These are phyloP conservation scores for Montipora capricornis DNA, from an alignment of 64 coral and sea anemone genomes.

Conservation along the genomic window DNA sequence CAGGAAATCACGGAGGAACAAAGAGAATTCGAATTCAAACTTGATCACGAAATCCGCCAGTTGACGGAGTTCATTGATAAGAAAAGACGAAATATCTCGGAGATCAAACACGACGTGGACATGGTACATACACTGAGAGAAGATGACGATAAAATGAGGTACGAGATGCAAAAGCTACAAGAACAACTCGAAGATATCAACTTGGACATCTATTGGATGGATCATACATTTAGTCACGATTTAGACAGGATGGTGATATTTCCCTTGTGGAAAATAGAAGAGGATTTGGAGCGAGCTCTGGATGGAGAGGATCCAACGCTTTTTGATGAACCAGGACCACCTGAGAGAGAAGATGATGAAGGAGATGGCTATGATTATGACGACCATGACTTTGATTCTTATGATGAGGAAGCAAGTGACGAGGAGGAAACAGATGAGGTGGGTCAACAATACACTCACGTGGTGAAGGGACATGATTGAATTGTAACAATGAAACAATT, in stretches of 20 bases:
- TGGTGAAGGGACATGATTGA: no score
- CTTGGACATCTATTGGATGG: background rate
- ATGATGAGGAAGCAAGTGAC: background rate
- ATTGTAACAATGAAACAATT: no score
- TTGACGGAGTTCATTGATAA: background rate
- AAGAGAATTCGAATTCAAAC: background rate
- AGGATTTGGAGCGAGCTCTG: constrained; percentile 19
- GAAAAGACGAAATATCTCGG: background rate
- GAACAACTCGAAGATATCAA: background rate
- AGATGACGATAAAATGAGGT: background rate
- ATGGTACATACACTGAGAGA: background rate
- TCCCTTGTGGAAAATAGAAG: constrained; percentile 36
- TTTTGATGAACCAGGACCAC: background rate
- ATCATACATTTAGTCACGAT: background rate
- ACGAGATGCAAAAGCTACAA: background rate
- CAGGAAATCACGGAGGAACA: background rate
- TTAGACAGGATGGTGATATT: constrained; percentile 15
- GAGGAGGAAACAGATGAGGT: background rate
- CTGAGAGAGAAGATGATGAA: background rate
- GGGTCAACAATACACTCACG: background rate
- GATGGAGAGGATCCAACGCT: background rate
- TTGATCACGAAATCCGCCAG: background rate
- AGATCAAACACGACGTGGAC: constrained; percentile 7
- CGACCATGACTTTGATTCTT: background rate
- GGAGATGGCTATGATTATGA: constrained; percentile 19